Evolutionary conservation across 2,113 vertebrate genomes (phyloP), one percentile per base, ranked within the genome.

Genomic region (Halichoerus grypus): DNA sequence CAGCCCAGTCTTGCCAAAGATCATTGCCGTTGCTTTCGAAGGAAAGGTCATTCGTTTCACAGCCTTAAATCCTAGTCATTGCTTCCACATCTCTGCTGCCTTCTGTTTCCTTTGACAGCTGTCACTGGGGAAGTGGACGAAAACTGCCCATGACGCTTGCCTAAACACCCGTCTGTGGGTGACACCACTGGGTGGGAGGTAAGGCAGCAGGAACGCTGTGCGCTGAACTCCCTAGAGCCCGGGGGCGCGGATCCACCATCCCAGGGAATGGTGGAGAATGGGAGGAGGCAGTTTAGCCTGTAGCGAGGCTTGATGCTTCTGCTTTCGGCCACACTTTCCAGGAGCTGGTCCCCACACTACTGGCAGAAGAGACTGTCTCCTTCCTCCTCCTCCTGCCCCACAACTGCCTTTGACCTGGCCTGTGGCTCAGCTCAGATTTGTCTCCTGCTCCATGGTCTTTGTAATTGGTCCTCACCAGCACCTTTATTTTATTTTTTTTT

Each of bases 151-250:
- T 77, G 63, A 61, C 31, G 1, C 6, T 39, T 9, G 51, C 24
- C 31, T 51, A 21, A 21, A 0, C n/a, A n/a, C 28, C 2, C 8
- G 0, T 31, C 42, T 26, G 18, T 12, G 13, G 51, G 65, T 1
- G 72, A 67, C 51, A 24, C 76, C 19, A 6, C 74, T 24, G 51
- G 67, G 22, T 9, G 1, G 42, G 49, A 36, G 42, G 7, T 28
- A 26, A 72, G 96, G 19, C 59, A 33, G 49, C 13, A 1, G 26
- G 28, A 18, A 15, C 0, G 0, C 77, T 19, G 7, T 19, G 7
- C 1, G 1, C 36, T 28, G 42, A 65, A 16, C 28, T 46, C 39
- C 14, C 72, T 36, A 1, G 57, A 51, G 18, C 36, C 3, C 2
- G 4, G 39, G 33, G 39, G 46, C 11, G 18, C 28, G 1, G 12